phyloP scores from a whole-genome alignment of 2,113 vertebrate species.

The Dasyurus viverrinus region DNA sequence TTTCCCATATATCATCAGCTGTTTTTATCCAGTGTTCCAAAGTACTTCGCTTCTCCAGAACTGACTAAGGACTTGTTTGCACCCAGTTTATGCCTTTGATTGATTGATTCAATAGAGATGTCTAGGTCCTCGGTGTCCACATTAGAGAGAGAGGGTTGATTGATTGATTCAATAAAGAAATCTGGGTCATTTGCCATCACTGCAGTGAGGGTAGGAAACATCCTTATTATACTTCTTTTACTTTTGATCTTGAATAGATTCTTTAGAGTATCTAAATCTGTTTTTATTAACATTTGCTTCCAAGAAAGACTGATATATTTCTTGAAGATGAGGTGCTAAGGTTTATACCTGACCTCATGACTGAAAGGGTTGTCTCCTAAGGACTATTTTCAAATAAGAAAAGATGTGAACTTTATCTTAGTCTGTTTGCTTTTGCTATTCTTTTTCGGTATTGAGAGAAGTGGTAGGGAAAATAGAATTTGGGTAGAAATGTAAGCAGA shows the following conservation, averaged over 20 bases:
- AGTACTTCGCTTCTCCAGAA: not conserved
- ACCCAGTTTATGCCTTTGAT: not conserved
- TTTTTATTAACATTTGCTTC: not conserved
- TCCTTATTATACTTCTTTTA: not conserved
- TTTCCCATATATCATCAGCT: not conserved
- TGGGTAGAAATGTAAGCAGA: not conserved
- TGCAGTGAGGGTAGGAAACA: not conserved
- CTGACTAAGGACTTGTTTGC: not conserved
- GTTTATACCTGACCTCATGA: not conserved
- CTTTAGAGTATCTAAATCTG: not conserved
- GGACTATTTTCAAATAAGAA: not conserved
- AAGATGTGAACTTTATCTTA: not conserved
- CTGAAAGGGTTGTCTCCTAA: not conserved
- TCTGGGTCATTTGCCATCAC: not conserved
- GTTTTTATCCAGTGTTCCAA: not conserved
- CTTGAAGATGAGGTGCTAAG: not conserved
- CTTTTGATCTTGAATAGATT: not conserved
- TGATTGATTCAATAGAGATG: not conserved
- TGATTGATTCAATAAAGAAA: not conserved
- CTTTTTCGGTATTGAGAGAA: not conserved
- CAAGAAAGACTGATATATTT: not conserved
- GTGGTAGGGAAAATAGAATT: not conserved
- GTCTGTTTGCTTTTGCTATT: not conserved
- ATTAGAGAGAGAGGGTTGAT: not conserved
- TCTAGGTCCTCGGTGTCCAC: not conserved